phyloP scores from a whole-genome alignment of 2,888 invertebrate genomes.

The Calameuta idolon region DNA sequence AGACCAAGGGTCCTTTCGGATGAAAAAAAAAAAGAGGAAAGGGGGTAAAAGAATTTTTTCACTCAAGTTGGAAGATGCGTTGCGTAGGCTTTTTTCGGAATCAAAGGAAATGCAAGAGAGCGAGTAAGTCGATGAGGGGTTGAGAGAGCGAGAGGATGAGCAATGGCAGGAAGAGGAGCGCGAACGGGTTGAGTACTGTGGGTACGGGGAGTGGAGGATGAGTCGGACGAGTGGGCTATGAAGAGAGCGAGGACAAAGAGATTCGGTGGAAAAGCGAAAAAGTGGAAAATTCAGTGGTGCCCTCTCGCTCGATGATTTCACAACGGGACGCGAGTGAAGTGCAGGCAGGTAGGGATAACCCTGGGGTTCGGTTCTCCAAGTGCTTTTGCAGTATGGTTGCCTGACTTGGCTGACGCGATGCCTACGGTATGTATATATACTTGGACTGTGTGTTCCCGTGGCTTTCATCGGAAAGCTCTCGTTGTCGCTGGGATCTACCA shows the following conservation, averaged over 20 bases:
- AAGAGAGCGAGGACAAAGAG: neutral
- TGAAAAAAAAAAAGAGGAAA: neutral
- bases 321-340: neutral
- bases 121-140: neutral
- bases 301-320: neutral
- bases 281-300: neutral
- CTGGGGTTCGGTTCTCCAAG: neutral
- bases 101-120: neutral
- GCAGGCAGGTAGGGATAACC: neutral
- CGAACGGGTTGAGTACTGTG: neutral
- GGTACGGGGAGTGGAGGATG: neutral
- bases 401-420: neutral
- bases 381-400: neutral
- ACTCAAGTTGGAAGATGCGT: neutral
- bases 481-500: neutral
- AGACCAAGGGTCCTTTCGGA: neutral
- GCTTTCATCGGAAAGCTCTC: slow-evolving; percentile 20
- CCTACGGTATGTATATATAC: neutral
- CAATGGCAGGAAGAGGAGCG: neutral
- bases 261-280: neutral
- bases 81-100: neutral
- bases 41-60: neutral
- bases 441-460: neutral
- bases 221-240: neutral
- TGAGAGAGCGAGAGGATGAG: neutral